phyloP scores from a whole-genome alignment of 2,888 invertebrate species.

The Thymelicus lineola region DNA sequence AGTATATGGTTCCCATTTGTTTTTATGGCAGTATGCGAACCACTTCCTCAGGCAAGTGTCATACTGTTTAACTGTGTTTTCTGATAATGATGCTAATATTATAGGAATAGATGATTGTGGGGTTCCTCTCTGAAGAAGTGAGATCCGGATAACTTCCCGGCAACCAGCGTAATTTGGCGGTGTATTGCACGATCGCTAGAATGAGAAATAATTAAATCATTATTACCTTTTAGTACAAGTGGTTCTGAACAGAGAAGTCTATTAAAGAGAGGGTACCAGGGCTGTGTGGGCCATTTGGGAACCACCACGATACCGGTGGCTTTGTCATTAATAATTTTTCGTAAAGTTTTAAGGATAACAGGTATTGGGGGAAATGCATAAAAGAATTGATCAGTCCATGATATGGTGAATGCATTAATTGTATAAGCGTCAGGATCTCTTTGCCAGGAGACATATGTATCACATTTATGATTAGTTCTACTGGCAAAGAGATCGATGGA shows the following conservation, averaged over 20 bases:
- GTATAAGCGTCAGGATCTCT: slow-evolving; percentile 43
- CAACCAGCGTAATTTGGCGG: slow-evolving; percentile 34
- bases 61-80: slow-evolving; percentile 38
- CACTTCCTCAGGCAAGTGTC: slow-evolving; percentile 18
- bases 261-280: slow-evolving; percentile 44
- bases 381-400: slow-evolving; percentile 42
- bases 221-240: slow-evolving; percentile 27
- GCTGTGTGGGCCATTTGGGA: slow-evolving; percentile 45
- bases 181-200: slow-evolving; percentile 25
- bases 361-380: slow-evolving; percentile 47
- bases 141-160: slow-evolving; percentile 36
- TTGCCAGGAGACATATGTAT: slow-evolving; percentile 44
- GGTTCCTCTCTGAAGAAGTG: slow-evolving; percentile 14
- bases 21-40: background rate
- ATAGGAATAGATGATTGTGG: slow-evolving; percentile 22
- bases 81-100: slow-evolving; percentile 35
- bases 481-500: slow-evolving; percentile 46
- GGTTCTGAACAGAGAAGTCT: slow-evolving; percentile 30
- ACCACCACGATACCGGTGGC: slow-evolving; percentile 44
- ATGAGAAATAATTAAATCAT: slow-evolving; percentile 29
- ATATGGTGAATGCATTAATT: slow-evolving; percentile 46
- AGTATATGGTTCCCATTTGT: background rate
- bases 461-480: slow-evolving; percentile 44
- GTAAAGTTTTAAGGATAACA: slow-evolving; percentile 41
- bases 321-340: slow-evolving; percentile 44